Evolutionary conservation across 2,888 invertebrate genomes (phyloP).

Genomic region (Netelia virgata): DNA sequence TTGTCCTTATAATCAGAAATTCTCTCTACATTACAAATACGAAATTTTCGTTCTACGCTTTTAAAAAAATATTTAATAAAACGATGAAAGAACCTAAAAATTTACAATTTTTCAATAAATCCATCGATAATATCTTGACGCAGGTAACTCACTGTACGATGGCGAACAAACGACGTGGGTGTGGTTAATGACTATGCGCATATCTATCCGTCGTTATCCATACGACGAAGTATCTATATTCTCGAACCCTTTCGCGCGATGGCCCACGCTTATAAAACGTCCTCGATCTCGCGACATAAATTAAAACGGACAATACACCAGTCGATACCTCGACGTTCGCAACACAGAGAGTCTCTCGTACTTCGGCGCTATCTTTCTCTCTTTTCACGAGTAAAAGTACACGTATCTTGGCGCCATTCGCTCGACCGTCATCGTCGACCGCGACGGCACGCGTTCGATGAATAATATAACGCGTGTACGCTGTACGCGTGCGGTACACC

Average conservation of each 20-base stretch:
- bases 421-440: conserved; percentile 22
- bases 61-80: no score
- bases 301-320: conserved; percentile 40
- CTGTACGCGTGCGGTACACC: conserved; percentile 5
- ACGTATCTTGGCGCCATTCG: conserved; percentile 57
- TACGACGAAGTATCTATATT: neutral
- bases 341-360: neutral
- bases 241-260: conserved; percentile 25
- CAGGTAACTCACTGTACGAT: neutral
- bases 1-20: no score
- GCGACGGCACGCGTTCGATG: conserved; percentile 37
- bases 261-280: conserved; percentile 55
- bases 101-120: no score
- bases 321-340: neutral
- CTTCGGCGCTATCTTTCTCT: conserved; percentile 38
- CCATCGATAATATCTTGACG: neutral
- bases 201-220: neutral
- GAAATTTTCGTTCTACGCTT: no score
- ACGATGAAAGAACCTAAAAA: no score
- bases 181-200: conserved; percentile 2
- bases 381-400: conserved; percentile 45
- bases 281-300: conserved; percentile 53
- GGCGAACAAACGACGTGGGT: neutral
- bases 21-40: no score
- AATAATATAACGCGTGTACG: conserved; percentile 48